These are phyloP conservation scores for Agrypnia vestita DNA, from an alignment of 1,140 invertebrate species.

Conservation along the genomic window DNA sequence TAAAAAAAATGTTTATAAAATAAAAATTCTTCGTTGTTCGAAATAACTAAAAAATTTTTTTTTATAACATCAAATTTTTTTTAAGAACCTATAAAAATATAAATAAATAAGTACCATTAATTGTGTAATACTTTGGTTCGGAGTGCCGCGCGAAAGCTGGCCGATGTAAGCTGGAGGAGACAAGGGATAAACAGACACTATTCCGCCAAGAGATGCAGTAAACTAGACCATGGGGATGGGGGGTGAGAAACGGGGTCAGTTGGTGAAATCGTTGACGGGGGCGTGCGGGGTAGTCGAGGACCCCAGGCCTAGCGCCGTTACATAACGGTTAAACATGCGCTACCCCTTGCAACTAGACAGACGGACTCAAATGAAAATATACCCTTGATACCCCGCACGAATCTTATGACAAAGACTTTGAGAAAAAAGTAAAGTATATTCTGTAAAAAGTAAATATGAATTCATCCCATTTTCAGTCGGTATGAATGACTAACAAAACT, in stretches of 20 bases:
- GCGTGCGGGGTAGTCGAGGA: conserved; percentile 30
- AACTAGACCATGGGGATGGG: conserved; percentile 26
- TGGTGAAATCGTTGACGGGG: not conserved
- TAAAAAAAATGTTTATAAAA: too few species aligned
- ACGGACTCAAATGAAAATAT: conserved; percentile 29
- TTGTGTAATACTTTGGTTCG: not conserved
- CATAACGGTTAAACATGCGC: conserved; percentile 47
- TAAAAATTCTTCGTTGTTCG: too few species aligned
- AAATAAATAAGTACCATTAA: not conserved
- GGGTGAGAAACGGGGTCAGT: conserved; percentile 37
- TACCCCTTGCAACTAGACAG: not conserved
- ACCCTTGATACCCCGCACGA: conserved; percentile 5
- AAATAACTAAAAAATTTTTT: too few species aligned
- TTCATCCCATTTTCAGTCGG: not conserved
- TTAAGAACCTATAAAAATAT: too few species aligned
- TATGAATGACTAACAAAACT: conserved; percentile 1
- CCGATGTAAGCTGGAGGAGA: not conserved
- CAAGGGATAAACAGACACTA: not conserved
- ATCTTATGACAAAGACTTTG: conserved; percentile 13
- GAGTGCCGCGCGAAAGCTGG: not conserved
- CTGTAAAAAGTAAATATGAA: conserved; percentile 27
- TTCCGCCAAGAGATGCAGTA: conserved; percentile 16
- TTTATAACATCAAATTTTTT: too few species aligned
- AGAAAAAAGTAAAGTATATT: conserved; percentile 21
- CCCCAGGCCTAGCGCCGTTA: conserved; percentile 53